Base-by-base conservation (phyloP, 2,888 invertebrate genomes). In the Gandaritis pyraliata region DNA sequence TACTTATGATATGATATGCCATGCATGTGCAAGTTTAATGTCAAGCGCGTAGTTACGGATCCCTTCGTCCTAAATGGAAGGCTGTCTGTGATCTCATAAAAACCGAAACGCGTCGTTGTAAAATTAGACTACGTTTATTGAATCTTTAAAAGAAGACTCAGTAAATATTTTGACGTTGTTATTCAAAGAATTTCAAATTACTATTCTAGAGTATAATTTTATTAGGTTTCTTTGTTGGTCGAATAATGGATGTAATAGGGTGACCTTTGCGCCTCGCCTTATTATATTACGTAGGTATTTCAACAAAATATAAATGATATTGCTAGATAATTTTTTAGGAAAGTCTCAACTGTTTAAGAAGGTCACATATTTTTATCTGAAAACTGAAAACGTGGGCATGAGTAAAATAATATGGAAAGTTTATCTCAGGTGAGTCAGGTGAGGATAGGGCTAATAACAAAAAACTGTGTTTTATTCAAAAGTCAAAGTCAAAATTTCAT, bases 21-120 rank as follows among this genome's bases (percentile, higher is more conserved):
- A 47, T 66, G 18, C 73, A 70, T 71, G 70, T 70, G 73, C 64
- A 61, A 67, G 64, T 46, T 66, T 18, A 8, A 67, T 58, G 64
- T 61, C 61, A 63, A 59, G 61, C 53, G 46, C 66, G 59, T 66
- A n/a, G n/a, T n/a, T n/a, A 63, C 51, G 61, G 38, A 63, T 61
- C 54, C 61, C 56, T 52, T 45, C 58, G 56, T 64, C 49, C 60
- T n/a, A 43, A 66, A 72, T 61, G 68, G 55, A 62, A 67, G 59
- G 56, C 62, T 63, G 59, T 60, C 41, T 62, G 51, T 59, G 60
- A 41, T 56, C 46, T 60, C 50, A 68, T 68, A 60, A 66, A 64
- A 68, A 63, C 52, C 59, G 45, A 62, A 58, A 68, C 64, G 61
- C 60, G 64, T 49, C 61, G 53, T 66, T 65, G 63, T 64, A 61